A percentile compares a stretch with the other conserved stretches of the same genome.
Evolutionary conservation across 2,888 invertebrate species (phyloP).

Genomic region (Dryobotodes eremita): DNA sequence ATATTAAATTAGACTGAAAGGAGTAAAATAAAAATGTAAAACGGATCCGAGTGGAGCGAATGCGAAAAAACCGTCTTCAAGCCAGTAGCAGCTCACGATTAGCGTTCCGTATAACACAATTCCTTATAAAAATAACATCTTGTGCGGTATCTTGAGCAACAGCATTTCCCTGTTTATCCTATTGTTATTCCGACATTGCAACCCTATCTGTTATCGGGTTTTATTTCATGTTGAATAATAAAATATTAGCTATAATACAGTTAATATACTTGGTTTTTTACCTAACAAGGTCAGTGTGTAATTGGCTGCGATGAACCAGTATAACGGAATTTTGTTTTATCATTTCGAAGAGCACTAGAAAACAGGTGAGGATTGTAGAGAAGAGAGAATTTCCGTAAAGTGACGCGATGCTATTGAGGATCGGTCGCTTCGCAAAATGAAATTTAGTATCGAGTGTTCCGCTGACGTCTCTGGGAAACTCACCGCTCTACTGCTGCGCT

Average conservation of each 20-base stretch:
- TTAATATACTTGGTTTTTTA: slow-evolving; percentile 1
- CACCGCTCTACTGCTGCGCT: slow-evolving; percentile 23
- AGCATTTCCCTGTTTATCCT: slow-evolving; percentile 60
- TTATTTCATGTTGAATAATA: slow-evolving; percentile 37
- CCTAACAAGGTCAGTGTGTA: slow-evolving; percentile 10
- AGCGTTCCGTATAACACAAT: slow-evolving; percentile 67
- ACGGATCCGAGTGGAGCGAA: slow-evolving; percentile 79
- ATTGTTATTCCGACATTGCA: slow-evolving; percentile 62
- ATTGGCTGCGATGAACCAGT: slow-evolving; percentile 18
- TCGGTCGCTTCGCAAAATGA: slow-evolving; percentile 78
- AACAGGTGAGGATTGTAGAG: slow-evolving; percentile 53
- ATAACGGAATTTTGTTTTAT: slow-evolving; percentile 29
- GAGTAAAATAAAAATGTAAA: slow-evolving; percentile 87
- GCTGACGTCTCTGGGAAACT: slow-evolving; percentile 47
- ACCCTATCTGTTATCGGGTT: slow-evolving; percentile 19
- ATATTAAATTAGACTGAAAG: slow-evolving; percentile 88
- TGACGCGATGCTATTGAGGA: slow-evolving; percentile 74
- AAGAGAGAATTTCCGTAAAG: slow-evolving; percentile 69
- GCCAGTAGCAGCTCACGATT: slow-evolving; percentile 67
- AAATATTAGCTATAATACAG: slow-evolving; percentile 17
- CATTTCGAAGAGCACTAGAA: slow-evolving; percentile 35
- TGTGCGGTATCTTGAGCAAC: slow-evolving; percentile 59
- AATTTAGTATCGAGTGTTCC: slow-evolving; percentile 77
- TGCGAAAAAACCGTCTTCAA: slow-evolving; percentile 77
- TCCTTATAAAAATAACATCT: slow-evolving; percentile 62